Base-by-base conservation (phyloP, 2,113 vertebrate species). In the Lamprologus sp. region DNA sequence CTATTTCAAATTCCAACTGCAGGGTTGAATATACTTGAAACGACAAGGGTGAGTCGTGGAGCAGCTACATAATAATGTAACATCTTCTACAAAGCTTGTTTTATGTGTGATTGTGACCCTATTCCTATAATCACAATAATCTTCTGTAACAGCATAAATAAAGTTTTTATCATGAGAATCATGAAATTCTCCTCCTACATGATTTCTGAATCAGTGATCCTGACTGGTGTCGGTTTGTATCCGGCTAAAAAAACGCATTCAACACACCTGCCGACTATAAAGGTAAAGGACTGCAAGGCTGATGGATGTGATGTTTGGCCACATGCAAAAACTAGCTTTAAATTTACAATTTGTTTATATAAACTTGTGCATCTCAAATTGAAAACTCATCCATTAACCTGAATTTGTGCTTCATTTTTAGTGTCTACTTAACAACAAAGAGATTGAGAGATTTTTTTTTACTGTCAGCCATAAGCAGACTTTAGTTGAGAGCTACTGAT, bases 221-320 rank as follows among this genome's bases (percentile, higher is more conserved):
- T 51, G 73, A 33, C 26, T n/a, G 9, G 6, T 51, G 73, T 12
- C 5, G 26, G 15, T 77, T 77, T 31, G 73, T 77, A 33, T 51
- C 45, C 0, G 7, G 28, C 26, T 51, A 51, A 33, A 33, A 10
- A 77, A 31, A n/a, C 10, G 0, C 7, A n/a, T 51, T 33, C 28
- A 51, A 51, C 0, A 77, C 7, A 7, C 23, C 73, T 49, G 23
- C 42, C 1, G 0, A 75, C 26, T 28, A 77, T 5, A 49, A 77
- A 49, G 70, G 26, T 31, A 33, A 28, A 77, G 10, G 2, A 77
- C 45, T 77, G 26, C 26, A 51, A 77, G 17, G 11, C 73, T 77
- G 26, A 77, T n/a, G 42, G 45, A 77, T 12, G 45, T 77, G 45
- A 77, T 51, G 73, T n/a, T 47, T 75, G 15, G 26, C 45, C 70